phyloP scores from a whole-genome alignment of 2,888 invertebrate genomes.

The Eretmocerus hayati region DNA sequence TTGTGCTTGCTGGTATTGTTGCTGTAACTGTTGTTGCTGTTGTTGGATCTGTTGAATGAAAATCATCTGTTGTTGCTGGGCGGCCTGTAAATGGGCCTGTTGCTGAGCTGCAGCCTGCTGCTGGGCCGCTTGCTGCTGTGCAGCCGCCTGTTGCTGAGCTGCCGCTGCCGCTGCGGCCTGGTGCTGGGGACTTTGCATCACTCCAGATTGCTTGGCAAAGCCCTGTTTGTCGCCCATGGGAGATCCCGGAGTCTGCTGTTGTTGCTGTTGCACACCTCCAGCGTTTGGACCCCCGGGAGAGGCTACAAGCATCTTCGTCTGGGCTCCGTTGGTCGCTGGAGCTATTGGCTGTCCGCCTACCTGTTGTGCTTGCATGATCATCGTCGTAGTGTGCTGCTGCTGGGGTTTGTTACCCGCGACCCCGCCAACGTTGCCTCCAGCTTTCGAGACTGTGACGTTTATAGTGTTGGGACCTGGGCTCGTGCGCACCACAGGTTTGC shows the following conservation, averaged over 20 bases:
- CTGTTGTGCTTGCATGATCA: neutral
- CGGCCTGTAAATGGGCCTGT: slow-evolving; percentile 36
- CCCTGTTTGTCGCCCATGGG: slow-evolving; percentile 56
- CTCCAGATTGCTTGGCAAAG: slow-evolving; percentile 37
- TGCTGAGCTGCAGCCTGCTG: slow-evolving; percentile 32
- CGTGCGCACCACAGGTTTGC: slow-evolving; percentile 61
- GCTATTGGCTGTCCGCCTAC: slow-evolving; percentile 22
- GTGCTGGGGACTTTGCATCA: slow-evolving; percentile 43
- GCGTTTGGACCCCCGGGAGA: slow-evolving; percentile 21
- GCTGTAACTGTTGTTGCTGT: slow-evolving; percentile 36
- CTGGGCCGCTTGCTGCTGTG: slow-evolving; percentile 28
- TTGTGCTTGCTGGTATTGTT: slow-evolving; percentile 40
- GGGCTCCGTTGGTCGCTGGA: slow-evolving; percentile 27
- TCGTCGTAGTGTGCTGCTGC: neutral
- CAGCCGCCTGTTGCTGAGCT: slow-evolving; percentile 31
- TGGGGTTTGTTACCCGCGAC: slow-evolving; percentile 34
- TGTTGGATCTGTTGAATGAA: slow-evolving; percentile 39
- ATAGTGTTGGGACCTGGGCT: slow-evolving; percentile 60
- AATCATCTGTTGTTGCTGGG: slow-evolving; percentile 44
- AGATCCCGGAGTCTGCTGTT: slow-evolving; percentile 47
- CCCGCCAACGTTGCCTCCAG: slow-evolving; percentile 46
- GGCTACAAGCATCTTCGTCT: slow-evolving; percentile 28
- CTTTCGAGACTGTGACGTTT: slow-evolving; percentile 50
- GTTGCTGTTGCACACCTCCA: slow-evolving; percentile 23
- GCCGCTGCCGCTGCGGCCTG: slow-evolving; percentile 29